Conservation (phyloP, 2,888 invertebrate genomes). For the Eubasilissa splendida region DNA sequence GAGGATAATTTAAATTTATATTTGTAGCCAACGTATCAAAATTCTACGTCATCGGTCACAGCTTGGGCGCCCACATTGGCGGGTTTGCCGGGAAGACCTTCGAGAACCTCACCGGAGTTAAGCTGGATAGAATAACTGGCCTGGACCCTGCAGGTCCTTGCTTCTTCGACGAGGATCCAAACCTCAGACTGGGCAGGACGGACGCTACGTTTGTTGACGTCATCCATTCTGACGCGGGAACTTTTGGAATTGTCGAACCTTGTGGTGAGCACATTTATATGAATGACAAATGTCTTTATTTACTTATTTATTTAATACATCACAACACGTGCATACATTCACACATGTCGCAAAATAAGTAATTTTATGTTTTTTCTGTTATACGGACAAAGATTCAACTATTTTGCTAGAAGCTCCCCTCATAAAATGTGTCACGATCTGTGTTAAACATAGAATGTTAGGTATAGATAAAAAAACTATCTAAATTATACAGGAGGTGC, state of each 20-base stretch:
- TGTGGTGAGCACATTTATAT: constrained; percentile 30
- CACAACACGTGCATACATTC: too few species aligned
- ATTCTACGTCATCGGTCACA: constrained; percentile 52
- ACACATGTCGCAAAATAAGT: too few species aligned
- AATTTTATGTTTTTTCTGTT: too few species aligned
- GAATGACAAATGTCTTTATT: too few species aligned
- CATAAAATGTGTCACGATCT: too few species aligned
- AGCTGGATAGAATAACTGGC: constrained; percentile 45
- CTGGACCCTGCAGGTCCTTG: constrained; percentile 58
- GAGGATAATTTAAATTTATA: too few species aligned
- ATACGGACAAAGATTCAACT: too few species aligned
- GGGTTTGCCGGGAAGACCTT: constrained; percentile 51
- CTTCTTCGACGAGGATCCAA: constrained; percentile 51
- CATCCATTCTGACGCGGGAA: constrained; percentile 53
- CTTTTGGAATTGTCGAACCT: constrained; percentile 48
- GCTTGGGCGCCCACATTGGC: constrained; percentile 54
- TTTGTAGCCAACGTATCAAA: constrained; percentile 26
- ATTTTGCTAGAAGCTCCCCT: too few species aligned
- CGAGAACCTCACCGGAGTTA: constrained; percentile 49
- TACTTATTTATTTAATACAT: too few species aligned
- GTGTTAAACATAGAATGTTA: too few species aligned
- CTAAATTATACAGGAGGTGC: too few species aligned
- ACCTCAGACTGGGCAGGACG: constrained; percentile 31
- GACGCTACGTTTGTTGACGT: constrained; percentile 55
- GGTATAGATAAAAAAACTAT: too few species aligned